Base-by-base conservation (phyloP, 2,797 vertebrate species). In the Phylloscopus collybita region DNA sequence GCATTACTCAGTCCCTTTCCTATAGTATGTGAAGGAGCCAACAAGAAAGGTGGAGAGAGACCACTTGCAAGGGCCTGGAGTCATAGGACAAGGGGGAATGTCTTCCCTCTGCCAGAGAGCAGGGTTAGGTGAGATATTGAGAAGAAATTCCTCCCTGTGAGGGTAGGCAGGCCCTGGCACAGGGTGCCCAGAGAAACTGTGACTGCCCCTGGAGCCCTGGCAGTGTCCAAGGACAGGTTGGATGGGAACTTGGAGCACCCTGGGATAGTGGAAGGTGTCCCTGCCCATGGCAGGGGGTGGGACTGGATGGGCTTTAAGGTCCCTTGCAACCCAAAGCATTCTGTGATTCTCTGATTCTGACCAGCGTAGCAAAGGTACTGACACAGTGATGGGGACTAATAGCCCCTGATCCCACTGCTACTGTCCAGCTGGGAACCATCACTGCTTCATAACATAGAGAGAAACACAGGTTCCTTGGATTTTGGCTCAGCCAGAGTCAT, bases 191-290 rank as follows among this genome's bases (percentile, higher is more conserved):
- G 16, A 60, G 59, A 1, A 71, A 34, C 9, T 72, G 38, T 40
- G 57, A 29, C 51, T 83, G n/a, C 7, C 10, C 25, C 23, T 65
- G 42, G 42, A 65, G 51, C 38, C 29, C 38, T 65, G 51, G 23
- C 1, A 65, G 21, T 34, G 15, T 4, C 4, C 65, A 4, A 71
- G 45, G 36, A 3, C 20, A 38, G 32, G 13, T 0, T 69, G 32
- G 32, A n/a, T 0, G 0, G 13, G 32, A 38, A 4, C 9, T 76
- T 70, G 50, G 57, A 76, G 25, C 29, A 45, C 0, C 11, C 7
- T 51, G 44, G 44, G 8, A 0, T 3, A 11, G 14, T 30, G 29
- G 23, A 22, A 83, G 20, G 16, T 45, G 30, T 18, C 20, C 14
- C 49, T 82, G 27, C 4, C 32, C 4, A 10, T 10, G 44, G 17